These are phyloP conservation scores for Pherbina coryleti DNA, from an alignment of 2,888 invertebrate species.

Conservation along the genomic window DNA sequence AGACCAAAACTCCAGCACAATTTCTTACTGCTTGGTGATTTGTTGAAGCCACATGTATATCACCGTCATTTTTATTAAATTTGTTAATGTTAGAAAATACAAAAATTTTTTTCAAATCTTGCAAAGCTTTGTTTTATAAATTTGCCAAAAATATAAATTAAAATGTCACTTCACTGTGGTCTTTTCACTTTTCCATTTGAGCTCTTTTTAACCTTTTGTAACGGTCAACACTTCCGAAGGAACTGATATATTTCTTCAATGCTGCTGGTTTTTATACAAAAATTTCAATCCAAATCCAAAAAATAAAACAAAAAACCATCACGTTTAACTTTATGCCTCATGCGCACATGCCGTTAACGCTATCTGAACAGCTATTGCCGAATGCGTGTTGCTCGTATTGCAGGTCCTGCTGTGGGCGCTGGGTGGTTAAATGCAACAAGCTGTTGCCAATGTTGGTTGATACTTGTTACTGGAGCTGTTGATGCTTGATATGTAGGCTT, in stretches of 20 bases:
- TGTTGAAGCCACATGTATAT: neutral
- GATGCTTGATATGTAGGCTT: neutral
- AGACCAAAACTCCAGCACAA: neutral
- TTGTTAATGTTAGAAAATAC: no score
- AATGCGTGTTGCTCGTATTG: neutral
- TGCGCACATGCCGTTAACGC: slow-evolving; percentile 26
- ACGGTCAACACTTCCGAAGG: slow-evolving; percentile 32
- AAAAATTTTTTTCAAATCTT: no score
- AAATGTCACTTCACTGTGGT: neutral
- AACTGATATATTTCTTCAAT: slow-evolving; percentile 39
- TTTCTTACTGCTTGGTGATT: neutral
- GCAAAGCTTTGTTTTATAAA: neutral
- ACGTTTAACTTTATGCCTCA: slow-evolving; percentile 18
- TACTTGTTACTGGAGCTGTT: neutral
- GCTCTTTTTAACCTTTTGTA: neutral
- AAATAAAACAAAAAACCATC: neutral
- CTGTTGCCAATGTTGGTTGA: no score
- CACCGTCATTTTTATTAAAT: neutral
- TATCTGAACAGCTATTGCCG: neutral
- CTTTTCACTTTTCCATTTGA: neutral
- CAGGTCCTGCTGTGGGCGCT: neutral
- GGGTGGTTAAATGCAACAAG: neutral
- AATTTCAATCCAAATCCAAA: neutral
- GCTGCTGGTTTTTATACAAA: slow-evolving; percentile 41
- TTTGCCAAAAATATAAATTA: neutral